These are phyloP conservation scores for Axea sp. DNA, from an alignment of 2,888 invertebrate genomes.

Conservation along the genomic window DNA sequence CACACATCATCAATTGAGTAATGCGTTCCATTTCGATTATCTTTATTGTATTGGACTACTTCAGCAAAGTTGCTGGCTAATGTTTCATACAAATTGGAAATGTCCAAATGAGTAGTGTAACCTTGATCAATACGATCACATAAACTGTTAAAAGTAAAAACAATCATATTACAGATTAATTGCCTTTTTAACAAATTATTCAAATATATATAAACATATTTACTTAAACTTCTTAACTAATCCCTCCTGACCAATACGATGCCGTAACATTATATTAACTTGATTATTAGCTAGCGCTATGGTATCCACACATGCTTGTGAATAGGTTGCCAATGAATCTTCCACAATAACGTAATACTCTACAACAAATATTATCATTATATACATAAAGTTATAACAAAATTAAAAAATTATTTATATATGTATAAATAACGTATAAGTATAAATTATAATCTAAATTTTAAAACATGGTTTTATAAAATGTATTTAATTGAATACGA, in stretches of 20 bases:
- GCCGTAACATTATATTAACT: slow-evolving; percentile 83
- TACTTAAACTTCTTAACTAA: slow-evolving; percentile 88
- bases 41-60: slow-evolving; percentile 96
- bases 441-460: too few relatives aligned
- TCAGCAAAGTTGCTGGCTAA: slow-evolving; percentile 93
- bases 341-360: slow-evolving; percentile 92
- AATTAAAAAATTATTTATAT: too few relatives aligned
- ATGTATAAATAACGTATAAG: too few relatives aligned
- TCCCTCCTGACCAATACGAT: slow-evolving; percentile 82
- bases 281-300: slow-evolving; percentile 85
- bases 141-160: slow-evolving; percentile 80
- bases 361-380: slow-evolving; percentile 74
- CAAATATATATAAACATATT: slow-evolving; percentile 56
- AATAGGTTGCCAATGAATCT: slow-evolving; percentile 85
- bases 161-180: too few relatives aligned
- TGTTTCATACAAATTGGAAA: slow-evolving; percentile 90
- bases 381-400: too few relatives aligned
- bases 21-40: slow-evolving; percentile 87
- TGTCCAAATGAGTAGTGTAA: slow-evolving; percentile 83
- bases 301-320: slow-evolving; percentile 84
- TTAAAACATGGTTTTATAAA: too few relatives aligned
- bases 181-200: too few relatives aligned
- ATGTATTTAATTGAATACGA: too few relatives aligned
- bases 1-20: slow-evolving; percentile 92
- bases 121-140: slow-evolving; percentile 87